These are phyloP conservation scores for Empidonax traillii DNA, from an alignment of 2,113 vertebrate species.

Conservation along the genomic window DNA sequence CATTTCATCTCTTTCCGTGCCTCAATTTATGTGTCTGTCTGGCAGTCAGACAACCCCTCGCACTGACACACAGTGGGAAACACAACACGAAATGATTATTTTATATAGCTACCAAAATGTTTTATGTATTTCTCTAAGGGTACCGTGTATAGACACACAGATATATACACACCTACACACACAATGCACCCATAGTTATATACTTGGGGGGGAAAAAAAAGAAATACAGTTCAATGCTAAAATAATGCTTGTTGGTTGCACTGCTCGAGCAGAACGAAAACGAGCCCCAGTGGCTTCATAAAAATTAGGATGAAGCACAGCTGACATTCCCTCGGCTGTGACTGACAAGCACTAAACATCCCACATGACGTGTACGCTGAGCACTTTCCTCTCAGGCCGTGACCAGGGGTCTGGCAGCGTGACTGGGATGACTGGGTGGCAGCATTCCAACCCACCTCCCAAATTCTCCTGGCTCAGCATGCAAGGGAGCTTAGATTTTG, in stretches of 20 bases:
- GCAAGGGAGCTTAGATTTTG: not conserved
- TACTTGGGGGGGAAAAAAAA: not conserved
- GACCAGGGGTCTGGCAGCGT: not conserved
- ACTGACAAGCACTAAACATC: not conserved
- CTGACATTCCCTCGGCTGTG: not conserved
- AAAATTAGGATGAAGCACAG: not conserved
- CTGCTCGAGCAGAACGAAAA: not conserved
- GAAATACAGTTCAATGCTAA: not conserved
- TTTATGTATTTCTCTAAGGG: not conserved
- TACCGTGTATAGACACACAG: not conserved
- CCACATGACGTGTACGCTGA: not conserved
- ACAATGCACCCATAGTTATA: not conserved
- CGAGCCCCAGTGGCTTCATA: not conserved
- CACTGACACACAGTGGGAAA: not conserved
- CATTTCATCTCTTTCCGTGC: not conserved
- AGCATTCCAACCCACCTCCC: not conserved
- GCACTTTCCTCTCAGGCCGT: not conserved
- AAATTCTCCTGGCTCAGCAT: not conserved
- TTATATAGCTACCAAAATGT: not conserved
- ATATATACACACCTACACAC: not conserved
- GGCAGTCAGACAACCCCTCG: not conserved
- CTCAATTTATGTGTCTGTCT: not conserved
- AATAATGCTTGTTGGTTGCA: not conserved
- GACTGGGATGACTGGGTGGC: not conserved
- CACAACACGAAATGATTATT: not conserved